These are phyloP conservation scores for Tiphia femorata DNA, from an alignment of 2,888 invertebrate genomes.

Conservation along the genomic window DNA sequence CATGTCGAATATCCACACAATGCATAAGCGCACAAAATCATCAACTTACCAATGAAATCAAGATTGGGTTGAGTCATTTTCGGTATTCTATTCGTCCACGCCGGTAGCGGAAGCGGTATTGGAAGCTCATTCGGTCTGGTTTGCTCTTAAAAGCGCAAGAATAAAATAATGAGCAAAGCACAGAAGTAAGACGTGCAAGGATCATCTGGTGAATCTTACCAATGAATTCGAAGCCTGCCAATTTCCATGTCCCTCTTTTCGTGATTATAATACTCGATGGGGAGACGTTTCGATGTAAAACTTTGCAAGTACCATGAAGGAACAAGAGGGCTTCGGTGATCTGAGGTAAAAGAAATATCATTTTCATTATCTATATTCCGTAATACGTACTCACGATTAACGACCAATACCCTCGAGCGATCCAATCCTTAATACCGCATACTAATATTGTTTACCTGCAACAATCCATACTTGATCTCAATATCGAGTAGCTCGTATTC, in stretches of 20 bases:
- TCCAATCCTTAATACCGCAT: too few relatives aligned
- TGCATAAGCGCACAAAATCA: background rate
- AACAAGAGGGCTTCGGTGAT: constrained; percentile 94
- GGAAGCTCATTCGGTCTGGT: constrained; percentile 18
- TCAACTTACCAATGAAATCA: constrained; percentile 86
- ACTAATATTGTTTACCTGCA: constrained; percentile 87
- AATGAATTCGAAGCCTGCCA: constrained; percentile 93
- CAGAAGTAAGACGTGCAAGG: background rate
- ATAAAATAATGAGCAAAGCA: background rate
- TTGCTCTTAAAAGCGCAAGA: background rate
- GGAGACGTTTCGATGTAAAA: constrained; percentile 94
- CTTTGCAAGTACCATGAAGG: constrained; percentile 88
- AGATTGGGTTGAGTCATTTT: constrained; percentile 95
- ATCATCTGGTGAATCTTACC: constrained; percentile 71
- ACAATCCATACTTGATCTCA: constrained; percentile 92
- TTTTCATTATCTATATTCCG: too few relatives aligned
- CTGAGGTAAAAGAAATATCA: constrained; percentile 72
- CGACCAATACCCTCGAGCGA: too few relatives aligned
- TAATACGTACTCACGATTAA: too few relatives aligned
- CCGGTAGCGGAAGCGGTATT: constrained; percentile 79
- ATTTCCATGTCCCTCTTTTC: constrained; percentile 95
- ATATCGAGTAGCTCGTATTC: constrained; percentile 92
- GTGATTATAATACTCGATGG: constrained; percentile 93
- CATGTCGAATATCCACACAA: too few relatives aligned
- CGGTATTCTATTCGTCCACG: constrained; percentile 92